Base-by-base conservation (phyloP, 1,140 invertebrate species). In the Panagrolaimus sp. region DNA sequence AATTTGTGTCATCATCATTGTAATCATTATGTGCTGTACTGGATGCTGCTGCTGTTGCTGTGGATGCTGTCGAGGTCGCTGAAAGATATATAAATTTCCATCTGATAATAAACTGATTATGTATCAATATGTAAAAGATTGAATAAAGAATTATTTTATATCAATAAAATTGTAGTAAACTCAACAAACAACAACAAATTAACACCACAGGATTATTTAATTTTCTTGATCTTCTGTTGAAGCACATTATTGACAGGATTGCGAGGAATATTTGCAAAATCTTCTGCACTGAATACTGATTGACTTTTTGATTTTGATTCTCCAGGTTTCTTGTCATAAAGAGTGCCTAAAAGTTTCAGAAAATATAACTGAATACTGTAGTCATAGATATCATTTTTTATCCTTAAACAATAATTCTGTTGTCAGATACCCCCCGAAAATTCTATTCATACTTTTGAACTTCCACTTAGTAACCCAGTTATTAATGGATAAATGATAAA, bases 211-310 rank as follows among this genome's bases (percentile, higher is more conserved):
- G 7, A 38, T 58, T 58, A 58, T 28, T 58, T 58, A n/a, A 58
- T 21, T 28, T 28, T 21, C 52, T 58, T 58, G 17, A 58, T 58
- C 52, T 58, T 58, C 52, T 58, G 21, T 28, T 58, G 52, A n/a
- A 58, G 21, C 1, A 38, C 32, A 38, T 58, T 58, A 21, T 21
- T 26, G 4, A 12, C 10, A n/a, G 21, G 17, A 24, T n/a, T 12
- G 15, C 15, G 21, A 12, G 12, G 10, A 7, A 58, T 21, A 28
- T 21, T 28, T 26, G 21, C 52, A 28, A 58, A 58, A 21, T 58
- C 52, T 5, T 12, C 21, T 10, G 21, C 52, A 28, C 28, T 28
- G 8, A 58, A 58, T 12, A 58, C 17, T 21, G 52, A 58, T 14
- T n/a, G 14, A 1, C 10, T 21, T n/a, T 58, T 28, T 21, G 52